A percentile compares a stretch with the other conserved stretches of the same genome.
These are phyloP conservation scores for Arizona elegans DNA, from an alignment of 2,113 vertebrate species.

Conservation along the genomic window DNA sequence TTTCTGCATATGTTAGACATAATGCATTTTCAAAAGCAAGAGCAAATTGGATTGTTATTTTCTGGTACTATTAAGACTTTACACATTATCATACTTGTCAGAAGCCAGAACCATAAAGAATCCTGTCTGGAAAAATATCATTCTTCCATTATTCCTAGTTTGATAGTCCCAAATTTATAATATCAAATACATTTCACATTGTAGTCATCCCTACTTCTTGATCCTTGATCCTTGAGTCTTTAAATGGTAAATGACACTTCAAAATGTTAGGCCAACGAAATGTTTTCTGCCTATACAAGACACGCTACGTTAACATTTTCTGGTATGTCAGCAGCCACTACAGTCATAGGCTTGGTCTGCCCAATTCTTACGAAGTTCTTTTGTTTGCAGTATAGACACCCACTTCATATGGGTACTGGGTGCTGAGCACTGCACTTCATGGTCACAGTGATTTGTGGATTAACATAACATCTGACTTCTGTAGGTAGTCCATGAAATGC, in stretches of 20 bases:
- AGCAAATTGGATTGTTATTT: not conserved
- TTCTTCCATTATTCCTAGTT: not conserved
- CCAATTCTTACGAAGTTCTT: not conserved
- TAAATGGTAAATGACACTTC: slow-evolving; percentile 16
- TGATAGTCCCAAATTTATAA: not conserved
- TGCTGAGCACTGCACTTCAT: not conserved
- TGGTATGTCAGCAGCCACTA: not conserved
- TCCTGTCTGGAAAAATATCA: slow-evolving; percentile 7
- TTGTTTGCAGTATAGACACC: not conserved
- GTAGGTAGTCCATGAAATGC: not conserved
- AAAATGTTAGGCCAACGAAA: not conserved
- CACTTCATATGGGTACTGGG: not conserved
- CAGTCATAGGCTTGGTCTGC: not conserved
- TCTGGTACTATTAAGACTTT: not conserved
- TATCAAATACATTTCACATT: not conserved
- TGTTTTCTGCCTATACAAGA: not conserved
- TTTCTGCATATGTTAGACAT: fast-evolving
- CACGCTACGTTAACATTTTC: not conserved
- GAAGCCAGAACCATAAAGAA: not conserved
- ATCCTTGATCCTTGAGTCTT: not conserved
- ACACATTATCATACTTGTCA: not conserved
- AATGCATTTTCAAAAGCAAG: not conserved
- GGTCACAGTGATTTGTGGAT: not conserved
- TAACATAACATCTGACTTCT: not conserved
- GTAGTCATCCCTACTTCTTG: slow-evolving; percentile 1